phyloP scores from a whole-genome alignment of 2,113 vertebrate genomes.

The Athene noctua region DNA sequence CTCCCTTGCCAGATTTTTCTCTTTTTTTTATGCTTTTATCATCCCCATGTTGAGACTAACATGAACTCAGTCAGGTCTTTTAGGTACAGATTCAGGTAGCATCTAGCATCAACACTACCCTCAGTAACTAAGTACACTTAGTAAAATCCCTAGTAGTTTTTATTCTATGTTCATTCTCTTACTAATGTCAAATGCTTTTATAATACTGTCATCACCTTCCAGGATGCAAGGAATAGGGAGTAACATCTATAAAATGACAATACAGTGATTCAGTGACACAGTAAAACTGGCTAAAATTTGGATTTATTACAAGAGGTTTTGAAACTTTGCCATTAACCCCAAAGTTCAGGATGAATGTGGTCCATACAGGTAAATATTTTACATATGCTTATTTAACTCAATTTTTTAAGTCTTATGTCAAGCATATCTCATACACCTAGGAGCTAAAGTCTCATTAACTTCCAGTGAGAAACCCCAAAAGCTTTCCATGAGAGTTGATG shows the following conservation, averaged over 20 bases:
- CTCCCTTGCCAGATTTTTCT: not conserved
- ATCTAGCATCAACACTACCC: not conserved
- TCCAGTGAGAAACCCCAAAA: not conserved
- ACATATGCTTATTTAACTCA: not conserved
- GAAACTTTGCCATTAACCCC: not conserved
- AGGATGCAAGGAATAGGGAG: not conserved
- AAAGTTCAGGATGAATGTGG: not conserved
- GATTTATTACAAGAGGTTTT: not conserved
- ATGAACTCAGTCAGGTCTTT: not conserved
- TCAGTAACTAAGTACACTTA: accelerated
- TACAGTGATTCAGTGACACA: not conserved
- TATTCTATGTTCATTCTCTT: not conserved
- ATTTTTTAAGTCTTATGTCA: not conserved
- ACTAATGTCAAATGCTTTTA: not conserved
- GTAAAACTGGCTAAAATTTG: not conserved
- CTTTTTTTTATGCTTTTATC: not conserved
- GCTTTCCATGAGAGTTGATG: not conserved
- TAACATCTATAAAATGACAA: not conserved
- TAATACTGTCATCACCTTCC: not conserved
- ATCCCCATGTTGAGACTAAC: not conserved
- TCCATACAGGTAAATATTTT: not conserved
- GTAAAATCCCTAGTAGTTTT: not conserved
- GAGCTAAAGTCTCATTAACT: not conserved
- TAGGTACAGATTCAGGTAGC: not conserved
- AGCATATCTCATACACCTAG: not conserved